Evolutionary conservation across 2,113 vertebrate species (phyloP).

Genomic region (Mustelus asterias): DNA sequence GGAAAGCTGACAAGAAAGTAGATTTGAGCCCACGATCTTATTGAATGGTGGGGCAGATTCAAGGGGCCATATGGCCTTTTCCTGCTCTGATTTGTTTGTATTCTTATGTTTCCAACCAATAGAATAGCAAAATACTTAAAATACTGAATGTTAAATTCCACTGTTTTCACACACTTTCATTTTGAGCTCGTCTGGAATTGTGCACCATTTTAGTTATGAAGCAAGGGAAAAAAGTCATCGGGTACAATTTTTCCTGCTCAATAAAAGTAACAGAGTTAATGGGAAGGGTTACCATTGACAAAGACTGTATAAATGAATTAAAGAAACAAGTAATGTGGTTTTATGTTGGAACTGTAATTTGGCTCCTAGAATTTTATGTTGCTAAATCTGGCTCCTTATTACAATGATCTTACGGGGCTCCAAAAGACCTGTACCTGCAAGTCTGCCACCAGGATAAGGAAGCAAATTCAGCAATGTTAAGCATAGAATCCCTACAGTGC

Average conservation of each 20-base stretch:
- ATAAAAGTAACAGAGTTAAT: not conserved
- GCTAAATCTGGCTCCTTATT: not conserved
- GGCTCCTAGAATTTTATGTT: not conserved
- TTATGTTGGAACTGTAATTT: not conserved
- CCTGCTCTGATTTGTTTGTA: too few relatives aligned
- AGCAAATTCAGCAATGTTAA: not conserved
- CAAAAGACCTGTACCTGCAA: not conserved
- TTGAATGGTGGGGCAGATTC: too few relatives aligned
- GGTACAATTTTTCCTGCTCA: not conserved
- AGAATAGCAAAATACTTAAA: not conserved
- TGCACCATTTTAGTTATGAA: not conserved
- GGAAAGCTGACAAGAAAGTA: too few relatives aligned
- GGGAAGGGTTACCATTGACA: not conserved
- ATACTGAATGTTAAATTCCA: not conserved
- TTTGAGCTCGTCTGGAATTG: not conserved
- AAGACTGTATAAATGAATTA: not conserved
- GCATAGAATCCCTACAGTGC: too few relatives aligned
- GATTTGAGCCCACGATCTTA: too few relatives aligned
- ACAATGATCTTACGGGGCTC: not conserved
- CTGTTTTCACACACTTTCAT: not conserved
- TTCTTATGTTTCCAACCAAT: not conserved
- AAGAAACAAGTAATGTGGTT: not conserved
- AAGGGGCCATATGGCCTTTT: too few relatives aligned
- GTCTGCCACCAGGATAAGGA: not conserved
- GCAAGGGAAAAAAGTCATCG: not conserved